These are phyloP conservation scores for Pogonomyrmex californicus DNA, from an alignment of 1,140 invertebrate genomes.

Conservation along the genomic window DNA sequence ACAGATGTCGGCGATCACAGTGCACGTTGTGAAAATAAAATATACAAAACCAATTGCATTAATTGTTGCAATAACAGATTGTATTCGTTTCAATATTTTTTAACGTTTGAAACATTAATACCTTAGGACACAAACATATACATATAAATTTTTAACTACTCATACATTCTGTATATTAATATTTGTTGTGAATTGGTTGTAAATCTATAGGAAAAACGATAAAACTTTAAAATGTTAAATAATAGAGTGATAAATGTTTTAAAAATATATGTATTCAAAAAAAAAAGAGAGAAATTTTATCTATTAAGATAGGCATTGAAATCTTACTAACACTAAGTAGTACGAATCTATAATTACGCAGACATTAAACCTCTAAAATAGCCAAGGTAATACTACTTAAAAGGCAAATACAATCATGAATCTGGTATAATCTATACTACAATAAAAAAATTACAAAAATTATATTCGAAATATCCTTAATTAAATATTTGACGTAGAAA, in stretches of 20 bases:
- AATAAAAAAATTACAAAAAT: conserved; percentile 11
- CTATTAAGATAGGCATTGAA: neutral
- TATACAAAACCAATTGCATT: neutral
- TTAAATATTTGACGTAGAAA: conserved; percentile 17
- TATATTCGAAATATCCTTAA: conserved; percentile 25
- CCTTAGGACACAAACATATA: neutral
- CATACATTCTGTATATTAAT: neutral
- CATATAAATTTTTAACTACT: neutral
- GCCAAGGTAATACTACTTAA: conserved; percentile 9
- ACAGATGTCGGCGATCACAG: neutral
- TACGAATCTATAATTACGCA: neutral
- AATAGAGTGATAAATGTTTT: neutral
- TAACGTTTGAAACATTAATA: neutral
- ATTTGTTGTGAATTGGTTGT: neutral
- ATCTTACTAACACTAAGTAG: neutral
- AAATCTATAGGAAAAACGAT: no score
- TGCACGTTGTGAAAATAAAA: conserved; percentile 1
- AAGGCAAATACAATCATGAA: conserved; percentile 30
- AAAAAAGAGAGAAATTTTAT: neutral
- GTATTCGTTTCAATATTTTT: neutral
- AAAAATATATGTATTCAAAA: neutral
- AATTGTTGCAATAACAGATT: neutral
- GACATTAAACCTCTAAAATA: neutral
- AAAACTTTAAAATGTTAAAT: neutral
- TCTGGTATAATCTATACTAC: neutral